A percentile compares a stretch with the other conserved stretches of the same genome.
These are phyloP conservation scores for Agrochola lota DNA, from an alignment of 2,888 invertebrate genomes.

Conservation along the genomic window DNA sequence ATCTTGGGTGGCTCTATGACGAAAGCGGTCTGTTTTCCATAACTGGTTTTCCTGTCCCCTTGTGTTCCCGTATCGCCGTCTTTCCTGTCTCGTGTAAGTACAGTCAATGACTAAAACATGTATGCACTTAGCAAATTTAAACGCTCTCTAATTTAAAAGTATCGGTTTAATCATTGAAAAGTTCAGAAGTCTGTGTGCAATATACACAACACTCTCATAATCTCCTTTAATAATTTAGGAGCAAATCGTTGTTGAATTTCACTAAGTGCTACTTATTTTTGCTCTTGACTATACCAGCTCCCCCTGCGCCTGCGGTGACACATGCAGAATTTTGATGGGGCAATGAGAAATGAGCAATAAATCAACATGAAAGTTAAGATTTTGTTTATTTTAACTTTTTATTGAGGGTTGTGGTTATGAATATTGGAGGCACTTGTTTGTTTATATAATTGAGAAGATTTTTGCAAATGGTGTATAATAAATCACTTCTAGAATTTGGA, in stretches of 20 bases:
- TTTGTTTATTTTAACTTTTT: constrained; percentile 60
- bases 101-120: constrained; percentile 5
- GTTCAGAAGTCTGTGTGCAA: neutral
- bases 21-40: constrained; percentile 82
- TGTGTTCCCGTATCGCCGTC: constrained; percentile 32
- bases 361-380: constrained; percentile 64
- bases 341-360: constrained; percentile 70
- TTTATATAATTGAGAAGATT: constrained; percentile 3
- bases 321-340: constrained; percentile 85
- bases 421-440: constrained; percentile 33
- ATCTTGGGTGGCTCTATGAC: constrained; percentile 83
- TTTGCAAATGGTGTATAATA: neutral
- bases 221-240: neutral
- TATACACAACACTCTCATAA: neutral
- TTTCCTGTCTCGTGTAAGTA: constrained; percentile 63
- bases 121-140: neutral
- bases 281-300: constrained; percentile 58
- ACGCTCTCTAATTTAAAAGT: neutral
- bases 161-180: neutral
- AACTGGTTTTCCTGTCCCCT: constrained; percentile 66
- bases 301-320: constrained; percentile 78
- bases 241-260: neutral
- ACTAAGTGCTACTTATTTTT: neutral
- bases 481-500: neutral
- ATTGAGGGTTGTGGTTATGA: constrained; percentile 57